phyloP scores from a whole-genome alignment of 2,888 invertebrate species.

The Acanthococcus lagerstroemiae region DNA sequence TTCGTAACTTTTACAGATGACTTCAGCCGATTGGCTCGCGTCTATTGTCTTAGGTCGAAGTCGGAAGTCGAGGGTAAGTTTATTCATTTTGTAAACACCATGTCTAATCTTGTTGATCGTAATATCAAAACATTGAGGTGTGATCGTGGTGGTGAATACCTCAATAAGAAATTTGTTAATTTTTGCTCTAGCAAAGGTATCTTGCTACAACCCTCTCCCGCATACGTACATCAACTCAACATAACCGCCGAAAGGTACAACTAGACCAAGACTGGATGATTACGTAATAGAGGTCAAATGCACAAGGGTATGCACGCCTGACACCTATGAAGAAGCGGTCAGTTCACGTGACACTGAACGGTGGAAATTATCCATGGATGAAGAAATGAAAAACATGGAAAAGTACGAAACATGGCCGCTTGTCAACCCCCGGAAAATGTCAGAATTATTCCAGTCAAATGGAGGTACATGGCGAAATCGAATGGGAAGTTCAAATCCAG shows the following conservation, averaged over 20 bases:
- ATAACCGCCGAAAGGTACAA: slow-evolving; percentile 31
- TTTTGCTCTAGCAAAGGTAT: slow-evolving; percentile 31
- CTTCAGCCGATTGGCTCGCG: slow-evolving; percentile 34
- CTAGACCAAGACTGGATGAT: background rate
- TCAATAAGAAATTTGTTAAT: slow-evolving; percentile 32
- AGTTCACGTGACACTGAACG: no score
- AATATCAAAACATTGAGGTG: slow-evolving; percentile 30
- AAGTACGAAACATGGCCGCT: no score
- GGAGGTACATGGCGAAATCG: no score
- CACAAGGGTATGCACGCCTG: no score
- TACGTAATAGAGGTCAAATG: background rate
- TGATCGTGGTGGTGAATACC: slow-evolving; percentile 32
- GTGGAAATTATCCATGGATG: no score
- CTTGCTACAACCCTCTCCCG: slow-evolving; percentile 25
- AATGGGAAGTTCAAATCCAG: no score
- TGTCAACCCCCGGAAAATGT: background rate
- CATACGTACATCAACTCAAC: slow-evolving; percentile 31
- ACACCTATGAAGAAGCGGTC: background rate
- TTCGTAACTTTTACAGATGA: slow-evolving; percentile 36
- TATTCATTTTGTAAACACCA: slow-evolving; percentile 30
- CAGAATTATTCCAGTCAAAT: background rate
- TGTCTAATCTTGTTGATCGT: slow-evolving; percentile 27
- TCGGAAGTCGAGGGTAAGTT: slow-evolving; percentile 32
- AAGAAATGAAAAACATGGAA: no score
- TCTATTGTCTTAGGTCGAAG: slow-evolving; percentile 34